phyloP scores from a whole-genome alignment of 2,797 vertebrate genomes.

The Gouania willdenowi region DNA sequence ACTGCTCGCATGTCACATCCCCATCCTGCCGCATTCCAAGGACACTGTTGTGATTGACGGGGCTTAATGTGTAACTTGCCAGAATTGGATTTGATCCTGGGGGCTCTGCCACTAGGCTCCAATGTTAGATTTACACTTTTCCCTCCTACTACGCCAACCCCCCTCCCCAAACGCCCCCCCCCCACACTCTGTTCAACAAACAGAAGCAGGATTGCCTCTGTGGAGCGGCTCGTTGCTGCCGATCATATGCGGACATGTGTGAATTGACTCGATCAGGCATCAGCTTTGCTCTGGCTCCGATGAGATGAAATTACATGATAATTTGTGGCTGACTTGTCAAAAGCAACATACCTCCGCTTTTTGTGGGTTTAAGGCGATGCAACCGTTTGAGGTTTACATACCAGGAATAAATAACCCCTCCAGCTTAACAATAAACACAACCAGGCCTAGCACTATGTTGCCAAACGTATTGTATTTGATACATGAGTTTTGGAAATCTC shows the following conservation, averaged over 20 bases:
- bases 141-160: conserved; percentile 8
- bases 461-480: no score
- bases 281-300: no score
- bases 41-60: conserved; percentile 86
- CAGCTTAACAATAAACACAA: no score
- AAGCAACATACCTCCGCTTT: conserved; percentile 13
- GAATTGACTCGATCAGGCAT: no score
- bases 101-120: conserved; percentile 79
- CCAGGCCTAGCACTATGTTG: no score
- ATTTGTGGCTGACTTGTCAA: conserved; percentile 49
- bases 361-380: conserved; percentile 12
- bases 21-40: conserved; percentile 84
- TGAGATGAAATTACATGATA: conserved; percentile 56
- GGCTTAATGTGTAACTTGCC: conserved; percentile 88
- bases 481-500: conserved; percentile 14
- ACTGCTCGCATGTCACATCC: conserved; percentile 80
- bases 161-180: conserved; percentile 17
- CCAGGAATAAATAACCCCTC: no score
- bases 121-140: conserved; percentile 80
- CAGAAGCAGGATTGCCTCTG: conserved; percentile 85
- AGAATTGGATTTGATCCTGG: conserved; percentile 92
- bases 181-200: conserved; percentile 73
- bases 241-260: conserved; percentile 53
- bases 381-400: conserved; percentile 17
- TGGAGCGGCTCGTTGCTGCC: conserved; percentile 56